A percentile compares a stretch with the other conserved stretches of the same genome.
Conservation (phyloP, 2,888 invertebrate genomes). For the Autographa gamma region DNA sequence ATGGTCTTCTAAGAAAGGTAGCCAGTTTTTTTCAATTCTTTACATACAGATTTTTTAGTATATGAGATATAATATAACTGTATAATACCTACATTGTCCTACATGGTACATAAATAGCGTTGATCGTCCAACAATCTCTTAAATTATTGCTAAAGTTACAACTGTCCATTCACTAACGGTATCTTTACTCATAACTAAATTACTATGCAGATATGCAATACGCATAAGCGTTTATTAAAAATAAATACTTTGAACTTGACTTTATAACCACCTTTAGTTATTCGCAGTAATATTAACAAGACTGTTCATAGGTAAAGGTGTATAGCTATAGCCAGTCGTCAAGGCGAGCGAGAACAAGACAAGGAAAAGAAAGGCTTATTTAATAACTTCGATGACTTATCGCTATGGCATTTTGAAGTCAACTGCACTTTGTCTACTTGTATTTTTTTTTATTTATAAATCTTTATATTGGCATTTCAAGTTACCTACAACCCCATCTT, state of each 20-base stretch:
- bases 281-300: not conserved
- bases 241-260: conserved; percentile 4
- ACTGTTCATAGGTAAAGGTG: not conserved
- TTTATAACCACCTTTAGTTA: not conserved
- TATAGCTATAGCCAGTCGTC: conserved; percentile 2
- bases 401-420: not conserved
- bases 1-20: no score
- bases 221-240: not conserved
- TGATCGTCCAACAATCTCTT: no score
- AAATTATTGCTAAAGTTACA: no score
- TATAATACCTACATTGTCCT: no score
- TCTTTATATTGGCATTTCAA: no score
- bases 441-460: not conserved
- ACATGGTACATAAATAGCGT: no score
- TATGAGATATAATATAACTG: no score
- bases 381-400: not conserved
- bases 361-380: conserved; percentile 21
- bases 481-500: no score
- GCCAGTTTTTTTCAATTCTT: no score
- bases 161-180: no score
- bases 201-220: not conserved
- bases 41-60: no score
- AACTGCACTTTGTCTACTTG: not conserved
- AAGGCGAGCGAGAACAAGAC: conserved; percentile 25
- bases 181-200: no score